These are phyloP conservation scores for Harpalus rufipes DNA, from an alignment of 2,888 invertebrate species.

Conservation along the genomic window DNA sequence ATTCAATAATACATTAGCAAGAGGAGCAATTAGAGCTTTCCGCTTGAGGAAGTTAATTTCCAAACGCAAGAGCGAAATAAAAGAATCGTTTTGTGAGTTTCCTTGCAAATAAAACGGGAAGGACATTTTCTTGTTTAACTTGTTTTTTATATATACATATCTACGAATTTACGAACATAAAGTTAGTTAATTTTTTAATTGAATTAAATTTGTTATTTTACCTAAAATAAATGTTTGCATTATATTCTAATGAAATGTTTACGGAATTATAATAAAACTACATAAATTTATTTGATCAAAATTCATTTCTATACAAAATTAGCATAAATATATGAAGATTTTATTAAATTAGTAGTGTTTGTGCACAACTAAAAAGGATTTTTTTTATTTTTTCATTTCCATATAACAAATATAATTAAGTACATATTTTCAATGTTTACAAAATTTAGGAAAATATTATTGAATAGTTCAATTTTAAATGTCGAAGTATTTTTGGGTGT, in stretches of 20 bases:
- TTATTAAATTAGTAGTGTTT: too few relatives aligned
- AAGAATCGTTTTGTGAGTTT: constrained; percentile 51
- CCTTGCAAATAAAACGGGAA: constrained; percentile 23
- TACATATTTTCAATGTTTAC: constrained; percentile 3
- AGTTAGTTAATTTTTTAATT: background rate
- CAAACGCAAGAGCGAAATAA: constrained; percentile 20
- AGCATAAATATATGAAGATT: background rate
- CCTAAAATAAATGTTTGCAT: background rate
- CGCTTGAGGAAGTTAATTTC: constrained; percentile 56
- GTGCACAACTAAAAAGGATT: too few relatives aligned
- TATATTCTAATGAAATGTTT: background rate
- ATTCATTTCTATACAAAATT: background rate
- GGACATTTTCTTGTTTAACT: constrained; percentile 14
- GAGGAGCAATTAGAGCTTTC: constrained; percentile 49
- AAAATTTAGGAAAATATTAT: constrained; percentile 11
- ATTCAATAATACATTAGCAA: constrained; percentile 63
- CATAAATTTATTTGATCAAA: background rate
- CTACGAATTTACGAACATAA: background rate
- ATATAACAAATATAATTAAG: background rate
- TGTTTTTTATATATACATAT: background rate
- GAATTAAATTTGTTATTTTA: background rate
- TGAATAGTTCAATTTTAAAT: constrained; percentile 11
- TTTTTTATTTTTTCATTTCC: background rate
- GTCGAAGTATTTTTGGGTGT: background rate
- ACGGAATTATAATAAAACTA: background rate